These are phyloP conservation scores for Leptopilina myrica DNA, from an alignment of 2,888 invertebrate species.

Conservation along the genomic window DNA sequence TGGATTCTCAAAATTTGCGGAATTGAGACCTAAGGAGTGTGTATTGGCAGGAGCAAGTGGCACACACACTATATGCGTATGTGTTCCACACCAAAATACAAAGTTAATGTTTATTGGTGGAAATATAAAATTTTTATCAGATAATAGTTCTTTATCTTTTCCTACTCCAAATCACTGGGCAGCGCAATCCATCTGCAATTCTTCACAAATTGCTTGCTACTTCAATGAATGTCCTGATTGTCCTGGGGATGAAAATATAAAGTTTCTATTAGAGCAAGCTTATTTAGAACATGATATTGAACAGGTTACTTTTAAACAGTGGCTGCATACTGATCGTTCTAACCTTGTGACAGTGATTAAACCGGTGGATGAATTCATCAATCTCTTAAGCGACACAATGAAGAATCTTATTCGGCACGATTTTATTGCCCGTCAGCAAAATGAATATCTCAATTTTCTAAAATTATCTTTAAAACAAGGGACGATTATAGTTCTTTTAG, in stretches of 20 bases:
- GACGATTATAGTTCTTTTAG: slow-evolving; percentile 48
- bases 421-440: slow-evolving; percentile 50
- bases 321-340: slow-evolving; percentile 52
- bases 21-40: slow-evolving; percentile 45
- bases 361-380: slow-evolving; percentile 49
- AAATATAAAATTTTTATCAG: slow-evolving; percentile 24
- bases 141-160: slow-evolving; percentile 27
- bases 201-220: slow-evolving; percentile 45
- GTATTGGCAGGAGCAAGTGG: slow-evolving; percentile 20
- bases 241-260: slow-evolving; percentile 41
- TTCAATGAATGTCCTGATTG: slow-evolving; percentile 43
- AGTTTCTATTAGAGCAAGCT: slow-evolving; percentile 36
- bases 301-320: slow-evolving; percentile 52
- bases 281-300: slow-evolving; percentile 45
- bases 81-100: slow-evolving; percentile 49
- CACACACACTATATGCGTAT: slow-evolving; percentile 42
- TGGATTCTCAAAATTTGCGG: slow-evolving; percentile 48
- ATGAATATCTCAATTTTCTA: slow-evolving; percentile 41
- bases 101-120: slow-evolving; percentile 43
- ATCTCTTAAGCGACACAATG: slow-evolving; percentile 45
- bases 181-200: slow-evolving; percentile 46
- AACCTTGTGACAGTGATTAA: slow-evolving; percentile 51
- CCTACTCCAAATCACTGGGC: slow-evolving; percentile 43
- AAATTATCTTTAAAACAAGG: slow-evolving; percentile 45
- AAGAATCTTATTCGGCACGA: slow-evolving; percentile 44